A percentile compares a stretch with the other conserved stretches of the same genome.
These are phyloP conservation scores for Sparidentex hasta DNA, from an alignment of 2,797 vertebrate species.

Conservation along the genomic window DNA sequence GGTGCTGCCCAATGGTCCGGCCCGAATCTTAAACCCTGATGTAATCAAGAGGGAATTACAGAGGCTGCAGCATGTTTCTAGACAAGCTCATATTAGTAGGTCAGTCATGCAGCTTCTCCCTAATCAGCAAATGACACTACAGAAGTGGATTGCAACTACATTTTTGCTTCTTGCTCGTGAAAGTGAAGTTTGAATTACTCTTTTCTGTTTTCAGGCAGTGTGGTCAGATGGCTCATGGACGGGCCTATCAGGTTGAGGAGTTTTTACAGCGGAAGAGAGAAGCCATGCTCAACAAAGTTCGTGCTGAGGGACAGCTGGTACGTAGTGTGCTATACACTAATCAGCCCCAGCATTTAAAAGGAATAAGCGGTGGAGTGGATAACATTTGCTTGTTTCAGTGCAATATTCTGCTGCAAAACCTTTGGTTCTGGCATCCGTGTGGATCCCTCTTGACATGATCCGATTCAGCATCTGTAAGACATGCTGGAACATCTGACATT, in stretches of 20 bases:
- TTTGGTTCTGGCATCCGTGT: too few species aligned
- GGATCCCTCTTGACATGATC: too few species aligned
- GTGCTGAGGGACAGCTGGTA: conserved; percentile 98
- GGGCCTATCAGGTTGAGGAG: conserved; percentile 94
- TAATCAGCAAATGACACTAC: background rate
- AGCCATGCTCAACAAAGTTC: conserved; percentile 97
- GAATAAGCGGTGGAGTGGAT: too few species aligned
- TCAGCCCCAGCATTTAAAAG: too few species aligned
- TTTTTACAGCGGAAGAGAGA: conserved; percentile 95
- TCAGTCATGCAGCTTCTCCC: conserved; percentile 44
- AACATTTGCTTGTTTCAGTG: too few species aligned
- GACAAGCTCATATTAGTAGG: conserved; percentile 77
- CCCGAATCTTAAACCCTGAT: conserved; percentile 81
- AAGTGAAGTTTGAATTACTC: background rate
- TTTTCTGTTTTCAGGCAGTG: conserved; percentile 85
- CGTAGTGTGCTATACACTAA: conserved; percentile 37
- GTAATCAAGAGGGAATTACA: conserved; percentile 89
- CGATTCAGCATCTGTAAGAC: too few species aligned
- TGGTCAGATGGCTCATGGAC: conserved; percentile 85
- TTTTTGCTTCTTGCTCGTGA: background rate
- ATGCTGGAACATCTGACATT: too few species aligned
- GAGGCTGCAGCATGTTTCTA: conserved; percentile 89
- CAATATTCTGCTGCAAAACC: too few species aligned
- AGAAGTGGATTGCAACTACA: background rate
- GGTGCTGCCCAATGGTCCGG: conserved; percentile 82